Evolutionary conservation across 2,797 vertebrate genomes (phyloP), one percentile per base, ranked within the genome.

Genomic region (Smutsia temminckii): DNA sequence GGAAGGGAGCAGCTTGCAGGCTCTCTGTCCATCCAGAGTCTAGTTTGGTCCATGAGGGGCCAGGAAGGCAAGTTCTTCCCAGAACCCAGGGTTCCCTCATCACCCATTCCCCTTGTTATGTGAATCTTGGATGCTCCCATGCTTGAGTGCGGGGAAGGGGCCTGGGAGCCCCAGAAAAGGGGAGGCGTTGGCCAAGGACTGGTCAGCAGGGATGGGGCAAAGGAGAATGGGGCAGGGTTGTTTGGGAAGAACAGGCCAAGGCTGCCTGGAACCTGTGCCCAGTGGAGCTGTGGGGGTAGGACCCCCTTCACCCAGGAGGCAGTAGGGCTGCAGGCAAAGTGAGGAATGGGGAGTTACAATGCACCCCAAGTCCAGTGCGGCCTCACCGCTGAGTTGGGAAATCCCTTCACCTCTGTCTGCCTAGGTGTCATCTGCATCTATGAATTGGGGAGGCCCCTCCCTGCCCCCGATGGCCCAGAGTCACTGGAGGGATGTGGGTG

Each of bases 11-110:
- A 7, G 29, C 8, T 88, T 5, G 0, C 64, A 14, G n/a, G 57
- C 21, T 23, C 77, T 32, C 2, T 1, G 53, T 8, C 40, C 6
- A 5, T 34, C 20, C 53, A 46, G 57, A n/a, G 57, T 74, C 21
- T 32, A 53, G 53, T 27, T 16, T 23, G 77, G 53, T 49, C 75
- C 25, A 3, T 0, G 2, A 61, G 42, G 32, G 29, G 20, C 32
- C 29, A 29, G 63, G 32, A 49, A 78, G 59, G 21, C 6, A 16
- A n/a, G 14, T 3, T 23, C 53, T 77, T n/a, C 23, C 68, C 8
- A 2, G 66, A 0, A 4, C 20, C 17, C 29, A 5, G 84, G 25
- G 13, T 1, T 32, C n/a, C 63, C 6, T 0, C 0, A 3, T 11
- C 40, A 18, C 16, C 46, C 3, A 12, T 0, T 42, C 21, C n/a